Percentiles rank a stretch among this genome's conserved stretches.
Conservation (phyloP, 2,797 vertebrate genomes). For the Peromyscus attwateri region DNA sequence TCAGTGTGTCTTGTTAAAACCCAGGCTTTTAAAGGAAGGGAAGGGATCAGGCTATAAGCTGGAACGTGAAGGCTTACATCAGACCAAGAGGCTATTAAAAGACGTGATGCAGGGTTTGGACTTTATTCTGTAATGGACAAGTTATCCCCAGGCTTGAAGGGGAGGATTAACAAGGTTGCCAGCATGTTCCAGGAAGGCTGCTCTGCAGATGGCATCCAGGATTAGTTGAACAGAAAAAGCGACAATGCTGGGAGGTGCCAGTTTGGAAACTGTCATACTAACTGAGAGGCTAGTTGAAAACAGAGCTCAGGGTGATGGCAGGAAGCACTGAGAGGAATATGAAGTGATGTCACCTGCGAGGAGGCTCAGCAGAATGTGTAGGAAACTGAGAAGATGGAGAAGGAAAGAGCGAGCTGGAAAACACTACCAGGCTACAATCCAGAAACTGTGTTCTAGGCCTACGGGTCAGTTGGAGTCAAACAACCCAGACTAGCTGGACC, state of each 20-base stretch:
- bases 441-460: neutral
- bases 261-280: neutral
- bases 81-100: neutral
- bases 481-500: neutral
- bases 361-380: neutral
- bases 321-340: neutral
- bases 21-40: neutral
- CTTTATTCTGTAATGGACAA: constrained; percentile 15
- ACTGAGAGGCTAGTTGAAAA: constrained; percentile 1
- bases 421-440: neutral
- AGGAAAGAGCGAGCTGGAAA: neutral
- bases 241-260: neutral
- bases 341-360: neutral
- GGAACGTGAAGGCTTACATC: neutral
- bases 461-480: neutral
- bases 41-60: neutral
- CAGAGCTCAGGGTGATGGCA: neutral
- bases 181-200: neutral
- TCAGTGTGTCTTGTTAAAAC: neutral
- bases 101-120: neutral
- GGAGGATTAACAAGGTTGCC: neutral
- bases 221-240: neutral
- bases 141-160: neutral
- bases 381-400: neutral
- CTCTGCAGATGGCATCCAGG: neutral